Evolutionary conservation across 2,797 vertebrate species (phyloP), one percentile per base, ranked within the genome.

Genomic region (Peromyscus nudipes): DNA sequence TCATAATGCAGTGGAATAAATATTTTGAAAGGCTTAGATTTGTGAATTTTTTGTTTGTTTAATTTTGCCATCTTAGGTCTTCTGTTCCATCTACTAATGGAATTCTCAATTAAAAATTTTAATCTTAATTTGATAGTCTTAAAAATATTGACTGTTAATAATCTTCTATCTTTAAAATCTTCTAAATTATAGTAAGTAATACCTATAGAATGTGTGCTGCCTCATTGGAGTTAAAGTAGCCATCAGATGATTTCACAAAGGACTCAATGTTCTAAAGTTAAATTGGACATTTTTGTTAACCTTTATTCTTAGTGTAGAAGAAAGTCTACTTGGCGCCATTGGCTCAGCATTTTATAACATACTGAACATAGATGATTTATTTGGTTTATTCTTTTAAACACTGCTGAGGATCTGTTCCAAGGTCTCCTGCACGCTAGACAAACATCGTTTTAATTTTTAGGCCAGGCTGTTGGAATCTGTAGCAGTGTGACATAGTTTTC

Each of bases 31-130:
- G 4, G 29, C 64, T 27, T 95, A 82, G 12, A 81, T 91, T 79
- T 67, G 4, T 55, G 25, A 40, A 8, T 87, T 87, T 91, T 52
- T 64, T 76, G 77, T 89, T 92, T 83, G 25, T 55, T 85, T 87
- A 55, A 83, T n/a, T 93, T 96, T 62, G 17, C 19, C 19, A 55
- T 87, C 67, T 89, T 82, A 76, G 31, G 2, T 92, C 12, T 46
- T 67, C 43, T 55, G 49, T 82, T 64, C 3, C 69, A 17, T 88
- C 31, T 81, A 55, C 57, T 76, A 21, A 34, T 87, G 43, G 4
- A 23, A 73, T 89, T 93, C 71, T 95, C 31, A 69, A 57, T 97
- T 93, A 96, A 94, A 92, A 92, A 40, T 93, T 80, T 88, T 69
- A 69, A 60, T 96, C 23, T 84, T 85, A 77, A 67, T 95, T 86